phyloP scores from a whole-genome alignment of 2,888 invertebrate species.

The Cremastinae sp. region DNA sequence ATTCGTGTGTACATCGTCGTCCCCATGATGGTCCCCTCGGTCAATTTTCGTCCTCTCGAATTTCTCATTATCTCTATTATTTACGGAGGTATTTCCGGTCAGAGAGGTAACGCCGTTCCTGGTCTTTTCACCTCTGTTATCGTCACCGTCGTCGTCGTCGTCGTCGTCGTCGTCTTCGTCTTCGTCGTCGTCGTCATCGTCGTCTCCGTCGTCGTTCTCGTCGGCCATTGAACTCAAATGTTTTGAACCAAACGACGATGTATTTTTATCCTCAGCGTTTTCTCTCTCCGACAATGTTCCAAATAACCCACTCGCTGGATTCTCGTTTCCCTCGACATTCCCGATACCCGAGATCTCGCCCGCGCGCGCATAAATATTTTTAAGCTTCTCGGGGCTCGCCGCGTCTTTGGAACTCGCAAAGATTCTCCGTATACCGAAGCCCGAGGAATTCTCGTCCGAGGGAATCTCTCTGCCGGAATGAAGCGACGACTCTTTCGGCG shows the following conservation, averaged over 20 bases:
- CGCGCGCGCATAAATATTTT: slow-evolving; percentile 8
- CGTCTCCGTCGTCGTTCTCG: slow-evolving; percentile 49
- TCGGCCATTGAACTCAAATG: slow-evolving; percentile 37
- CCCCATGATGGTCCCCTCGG: slow-evolving; percentile 65
- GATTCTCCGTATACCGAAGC: slow-evolving; percentile 33
- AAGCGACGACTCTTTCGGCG: slow-evolving; percentile 23
- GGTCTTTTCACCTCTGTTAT: slow-evolving; percentile 62
- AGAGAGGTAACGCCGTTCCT: slow-evolving; percentile 69
- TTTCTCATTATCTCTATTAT: slow-evolving; percentile 67
- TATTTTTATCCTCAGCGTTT: slow-evolving; percentile 36
- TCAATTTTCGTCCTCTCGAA: slow-evolving; percentile 33
- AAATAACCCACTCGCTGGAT: slow-evolving; percentile 40
- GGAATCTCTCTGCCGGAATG: not conserved
- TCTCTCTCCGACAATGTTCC: slow-evolving; percentile 35
- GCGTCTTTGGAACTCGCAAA: slow-evolving; percentile 33
- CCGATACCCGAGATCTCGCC: not conserved
- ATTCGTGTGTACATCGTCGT: slow-evolving; percentile 73
- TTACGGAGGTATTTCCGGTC: slow-evolving; percentile 67
- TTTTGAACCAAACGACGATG: slow-evolving; percentile 29
- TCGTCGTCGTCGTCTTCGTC: slow-evolving; percentile 62
- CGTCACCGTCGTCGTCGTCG: slow-evolving; percentile 56
- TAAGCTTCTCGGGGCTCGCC: slow-evolving; percentile 37
- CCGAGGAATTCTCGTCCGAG: slow-evolving; percentile 45
- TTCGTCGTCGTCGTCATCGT: slow-evolving; percentile 56
- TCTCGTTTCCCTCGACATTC: slow-evolving; percentile 12